Conservation (phyloP, 2,888 invertebrate genomes). For the Brenthis hecate region DNA sequence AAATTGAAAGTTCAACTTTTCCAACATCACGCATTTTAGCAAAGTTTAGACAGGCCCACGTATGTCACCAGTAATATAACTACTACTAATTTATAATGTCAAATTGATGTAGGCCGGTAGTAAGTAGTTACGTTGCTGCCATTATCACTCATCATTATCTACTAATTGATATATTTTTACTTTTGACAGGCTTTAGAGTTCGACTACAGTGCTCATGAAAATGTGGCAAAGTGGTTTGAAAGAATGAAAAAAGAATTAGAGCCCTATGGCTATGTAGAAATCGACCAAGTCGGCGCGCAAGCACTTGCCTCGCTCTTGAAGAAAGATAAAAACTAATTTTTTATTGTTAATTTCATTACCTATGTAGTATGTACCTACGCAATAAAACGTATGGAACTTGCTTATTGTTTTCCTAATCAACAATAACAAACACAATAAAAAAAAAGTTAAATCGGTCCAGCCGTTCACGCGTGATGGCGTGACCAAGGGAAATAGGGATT, state of each 20-base stretch:
- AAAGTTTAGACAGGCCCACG: too few species aligned
- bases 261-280: constrained; percentile 86
- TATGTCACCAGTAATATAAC: too few species aligned
- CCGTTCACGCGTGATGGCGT: too few species aligned
- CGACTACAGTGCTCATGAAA: constrained; percentile 81
- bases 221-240: constrained; percentile 85
- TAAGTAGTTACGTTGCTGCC: too few species aligned
- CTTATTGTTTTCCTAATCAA: constrained; percentile 51
- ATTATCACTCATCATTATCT: too few species aligned
- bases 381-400: constrained; percentile 46
- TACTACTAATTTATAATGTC: too few species aligned
- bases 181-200: constrained; percentile 76
- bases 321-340: constrained; percentile 52
- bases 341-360: constrained; percentile 26
- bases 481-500: too few species aligned
- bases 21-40: too few species aligned
- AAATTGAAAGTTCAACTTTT: too few species aligned
- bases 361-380: constrained; percentile 5
- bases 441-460: too few species aligned
- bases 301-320: constrained; percentile 80
- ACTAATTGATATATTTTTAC: background rate
- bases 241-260: constrained; percentile 84
- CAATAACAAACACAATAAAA: too few species aligned
- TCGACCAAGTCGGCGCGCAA: constrained; percentile 83
- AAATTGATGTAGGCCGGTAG: too few species aligned